phyloP scores from a whole-genome alignment of 1,140 invertebrate species.

The Conus ventricosus region DNA sequence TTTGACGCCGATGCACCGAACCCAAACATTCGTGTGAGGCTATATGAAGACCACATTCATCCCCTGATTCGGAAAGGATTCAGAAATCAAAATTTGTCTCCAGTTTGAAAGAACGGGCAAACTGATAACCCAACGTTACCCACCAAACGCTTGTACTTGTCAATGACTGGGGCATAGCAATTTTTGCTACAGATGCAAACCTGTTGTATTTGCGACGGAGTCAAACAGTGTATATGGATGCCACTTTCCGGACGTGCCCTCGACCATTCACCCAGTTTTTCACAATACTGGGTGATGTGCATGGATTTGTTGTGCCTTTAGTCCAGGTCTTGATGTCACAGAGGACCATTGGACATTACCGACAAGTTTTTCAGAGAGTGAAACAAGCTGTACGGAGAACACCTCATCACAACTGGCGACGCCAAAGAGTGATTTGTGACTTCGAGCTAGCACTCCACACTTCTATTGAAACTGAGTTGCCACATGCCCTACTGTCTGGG shows the following conservation, averaged over 20 bases:
- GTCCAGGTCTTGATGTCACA: conserved; percentile 9
- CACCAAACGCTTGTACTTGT: conserved; percentile 13
- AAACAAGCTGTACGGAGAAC: conserved; percentile 13
- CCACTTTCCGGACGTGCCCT: conserved; percentile 8
- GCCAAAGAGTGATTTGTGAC: conserved; percentile 5
- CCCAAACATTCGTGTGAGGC: neutral
- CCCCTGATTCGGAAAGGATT: conserved; percentile 13
- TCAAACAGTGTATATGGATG: neutral
- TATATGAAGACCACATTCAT: conserved; percentile 3
- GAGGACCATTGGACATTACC: conserved; percentile 13
- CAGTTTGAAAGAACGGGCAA: conserved; percentile 8
- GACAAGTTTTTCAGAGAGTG: conserved; percentile 3
- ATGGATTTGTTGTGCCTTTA: conserved; percentile 14
- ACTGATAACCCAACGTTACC: conserved; percentile 10
- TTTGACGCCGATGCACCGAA: conserved; percentile 9
- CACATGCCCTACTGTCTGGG: conserved; percentile 6
- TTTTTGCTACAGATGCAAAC: conserved; percentile 11
- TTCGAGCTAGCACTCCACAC: conserved; percentile 7
- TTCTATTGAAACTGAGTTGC: conserved; percentile 14
- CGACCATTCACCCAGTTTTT: conserved; percentile 13
- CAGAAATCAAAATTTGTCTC: conserved; percentile 6
- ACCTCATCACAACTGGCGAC: conserved; percentile 9
- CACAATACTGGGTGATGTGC: conserved; percentile 13
- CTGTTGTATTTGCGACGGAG: conserved; percentile 5
- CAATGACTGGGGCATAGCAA: conserved; percentile 9